Evolutionary conservation across 2,797 vertebrate genomes (phyloP).

Genomic region (Pelobates cultripes): DNA sequence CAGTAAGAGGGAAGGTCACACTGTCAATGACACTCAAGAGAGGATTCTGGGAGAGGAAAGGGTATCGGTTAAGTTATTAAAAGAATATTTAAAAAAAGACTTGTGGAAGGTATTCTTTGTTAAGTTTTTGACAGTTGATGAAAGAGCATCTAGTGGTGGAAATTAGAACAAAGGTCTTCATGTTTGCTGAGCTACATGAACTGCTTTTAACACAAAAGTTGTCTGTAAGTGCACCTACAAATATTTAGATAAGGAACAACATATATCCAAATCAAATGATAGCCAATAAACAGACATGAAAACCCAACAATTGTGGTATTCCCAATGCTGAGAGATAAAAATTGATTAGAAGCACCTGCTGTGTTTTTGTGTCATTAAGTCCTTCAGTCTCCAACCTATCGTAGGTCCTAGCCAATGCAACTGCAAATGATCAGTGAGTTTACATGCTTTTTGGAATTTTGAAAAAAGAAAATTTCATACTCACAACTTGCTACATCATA

Average conservation of each 20-base stretch:
- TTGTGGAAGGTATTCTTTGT: slow-evolving; percentile 43
- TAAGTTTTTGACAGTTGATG: slow-evolving; percentile 49
- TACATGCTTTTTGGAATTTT: too few species aligned
- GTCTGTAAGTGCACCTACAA: slow-evolving; percentile 40
- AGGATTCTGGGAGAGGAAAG: slow-evolving; percentile 79
- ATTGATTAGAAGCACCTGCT: neutral
- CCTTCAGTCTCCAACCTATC: neutral
- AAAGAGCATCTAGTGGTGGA: slow-evolving; percentile 40
- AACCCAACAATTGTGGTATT: neutral
- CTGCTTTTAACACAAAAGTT: slow-evolving; percentile 40
- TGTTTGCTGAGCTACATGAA: slow-evolving; percentile 55
- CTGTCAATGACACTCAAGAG: slow-evolving; percentile 83
- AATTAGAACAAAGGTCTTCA: slow-evolving; percentile 53
- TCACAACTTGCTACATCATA: too few species aligned
- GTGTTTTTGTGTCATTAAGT: neutral
- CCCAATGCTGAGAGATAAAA: neutral
- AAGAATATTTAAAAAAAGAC: slow-evolving; percentile 53
- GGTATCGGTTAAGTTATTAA: slow-evolving; percentile 61
- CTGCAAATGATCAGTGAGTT: too few species aligned
- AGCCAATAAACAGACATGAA: slow-evolving; percentile 3
- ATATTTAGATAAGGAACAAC: slow-evolving; percentile 28
- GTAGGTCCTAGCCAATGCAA: too few species aligned
- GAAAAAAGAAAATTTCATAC: too few species aligned
- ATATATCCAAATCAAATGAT: slow-evolving; percentile 23
- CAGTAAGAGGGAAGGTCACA: slow-evolving; percentile 86